Evolutionary conservation across 1,140 invertebrate genomes (phyloP).

Genomic region (Drosophila mayri): DNA sequence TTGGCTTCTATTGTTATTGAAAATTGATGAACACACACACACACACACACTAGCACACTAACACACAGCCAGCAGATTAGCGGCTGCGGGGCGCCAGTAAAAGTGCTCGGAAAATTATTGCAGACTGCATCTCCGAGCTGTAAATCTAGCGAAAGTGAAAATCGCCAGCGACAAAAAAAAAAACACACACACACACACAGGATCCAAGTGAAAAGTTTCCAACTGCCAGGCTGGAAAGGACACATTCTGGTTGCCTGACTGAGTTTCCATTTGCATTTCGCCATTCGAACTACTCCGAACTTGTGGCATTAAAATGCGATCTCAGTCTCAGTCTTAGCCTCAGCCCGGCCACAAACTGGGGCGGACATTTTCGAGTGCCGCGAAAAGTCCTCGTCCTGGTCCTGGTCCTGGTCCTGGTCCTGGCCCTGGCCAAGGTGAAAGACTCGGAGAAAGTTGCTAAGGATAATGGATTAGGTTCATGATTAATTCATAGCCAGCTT

Average conservation of each 20-base stretch:
- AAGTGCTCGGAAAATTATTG: conserved; percentile 64
- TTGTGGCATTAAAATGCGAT: conserved; percentile 59
- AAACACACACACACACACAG: background rate
- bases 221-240: conserved; percentile 12
- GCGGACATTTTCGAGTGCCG: conserved; percentile 9
- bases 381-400: background rate
- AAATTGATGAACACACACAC: conserved; percentile 63
- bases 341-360: conserved; percentile 38
- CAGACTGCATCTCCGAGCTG: conserved; percentile 46
- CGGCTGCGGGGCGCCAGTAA: conserved; percentile 25
- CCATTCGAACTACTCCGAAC: conserved; percentile 21
- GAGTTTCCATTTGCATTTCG: conserved; percentile 27
- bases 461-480: conserved; percentile 34
- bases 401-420: too few species aligned
- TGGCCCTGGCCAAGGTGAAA: conserved; percentile 1
- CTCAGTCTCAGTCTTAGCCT: conserved; percentile 39
- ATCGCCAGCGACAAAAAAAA: conserved; percentile 29
- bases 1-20: conserved; percentile 67
- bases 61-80: conserved; percentile 7
- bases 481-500: conserved; percentile 34
- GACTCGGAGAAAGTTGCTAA: conserved; percentile 15
- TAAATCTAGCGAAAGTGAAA: conserved; percentile 68
- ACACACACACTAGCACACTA: background rate
- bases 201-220: conserved; percentile 24
- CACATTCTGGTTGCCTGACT: conserved; percentile 6